Evolutionary conservation across 2,888 invertebrate species (phyloP), one percentile per base, ranked within the genome.

Genomic region (Incurvaria masculella): DNA sequence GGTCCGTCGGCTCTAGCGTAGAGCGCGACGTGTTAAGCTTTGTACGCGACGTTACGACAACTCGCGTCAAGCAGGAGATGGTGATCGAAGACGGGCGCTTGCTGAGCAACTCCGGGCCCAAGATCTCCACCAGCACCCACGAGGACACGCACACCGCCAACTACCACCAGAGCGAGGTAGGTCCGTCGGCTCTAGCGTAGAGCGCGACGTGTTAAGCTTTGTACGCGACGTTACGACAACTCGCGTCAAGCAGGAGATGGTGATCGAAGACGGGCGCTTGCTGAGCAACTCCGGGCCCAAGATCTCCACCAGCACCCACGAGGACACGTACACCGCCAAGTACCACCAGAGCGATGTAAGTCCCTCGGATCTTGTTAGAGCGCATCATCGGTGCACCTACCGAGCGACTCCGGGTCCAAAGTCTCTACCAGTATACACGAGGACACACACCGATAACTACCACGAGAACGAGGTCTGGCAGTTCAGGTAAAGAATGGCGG

Each of bases 61-160:
- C 94, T 40, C 79, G 94, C 55, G 92, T 94, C 39, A 92, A 94
- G 69, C 82, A 94, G 41, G 92, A 94, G 73, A 84, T 94, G 52
- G 86, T 93, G 53, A 80, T 94, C 55, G 94, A 94, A 79, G 94
- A 94, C 80, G 94, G 94, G 27, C 88, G 91, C 62, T 89, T 95
- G 51, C 87, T 94, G 52, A 90, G 87, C 57, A 94, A 94, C 72
- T 87, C 92, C 3, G 94, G 94, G 11, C 94, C 94, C 4, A 86
- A 92, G 69, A 89, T 94, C 62, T 92, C 92, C 57, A 94, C 93
- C 55, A 91, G 91, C 55, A 94, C 94, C 53, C 94, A 91, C 43
- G 93, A 94, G 74, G 93, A 94, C 65, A 89, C 91, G 42, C 90
- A 93, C 63, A 93, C 91, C 51, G 90, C 93, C 64, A 93, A 94